Evolutionary conservation across 2,888 invertebrate species (phyloP), one percentile per base, ranked within the genome.

Genomic region (Epistrophe eligans): DNA sequence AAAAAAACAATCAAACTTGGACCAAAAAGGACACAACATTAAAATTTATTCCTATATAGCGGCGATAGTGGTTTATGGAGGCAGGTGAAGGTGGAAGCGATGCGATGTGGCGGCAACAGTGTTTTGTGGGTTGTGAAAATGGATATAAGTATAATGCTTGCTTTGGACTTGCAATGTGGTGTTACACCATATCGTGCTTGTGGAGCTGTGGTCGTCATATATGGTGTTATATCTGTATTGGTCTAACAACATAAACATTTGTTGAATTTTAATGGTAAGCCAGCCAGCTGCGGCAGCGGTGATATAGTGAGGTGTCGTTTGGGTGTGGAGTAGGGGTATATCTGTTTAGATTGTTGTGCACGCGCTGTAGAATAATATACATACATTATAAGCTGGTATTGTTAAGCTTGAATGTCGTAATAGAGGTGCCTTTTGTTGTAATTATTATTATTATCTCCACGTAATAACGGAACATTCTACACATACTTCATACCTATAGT

Each of bases 171-270:
- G 70, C 70, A 70, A 24, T 60, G 50, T 7, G 40, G 24, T 38
- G 32, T 60, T 38, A 58, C 70, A 50, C 50, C 40, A 67, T 60
- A 40, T 55, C 28, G 40, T 77, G 57, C 45, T 67, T 55, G 66
- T 57, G 66, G 64, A 17, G 15, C 38, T 40, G 55, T 70, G 55
- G 38, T 50, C 35, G 50, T 28, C 50, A n/a, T 52, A 35, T 38
- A 4, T 38, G 50, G 15, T 52, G 8, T n/a, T 40, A n/a, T 50
- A 48, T 28, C 24, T 79, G 24, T 38, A 43, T 35, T 81, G 60
- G 48, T 76, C 40, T n/a, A 57, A 32, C 48, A 76, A 35, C 71
- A 81, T 81, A 77, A 81, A 81, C 71, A 71, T 81, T 81, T 77
- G 77, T 66, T 57, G 43, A 77, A 77, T 71, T 71, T 76, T 71